Evolutionary conservation across 1,140 invertebrate genomes (phyloP).

Genomic region (Drosophila oshimai): DNA sequence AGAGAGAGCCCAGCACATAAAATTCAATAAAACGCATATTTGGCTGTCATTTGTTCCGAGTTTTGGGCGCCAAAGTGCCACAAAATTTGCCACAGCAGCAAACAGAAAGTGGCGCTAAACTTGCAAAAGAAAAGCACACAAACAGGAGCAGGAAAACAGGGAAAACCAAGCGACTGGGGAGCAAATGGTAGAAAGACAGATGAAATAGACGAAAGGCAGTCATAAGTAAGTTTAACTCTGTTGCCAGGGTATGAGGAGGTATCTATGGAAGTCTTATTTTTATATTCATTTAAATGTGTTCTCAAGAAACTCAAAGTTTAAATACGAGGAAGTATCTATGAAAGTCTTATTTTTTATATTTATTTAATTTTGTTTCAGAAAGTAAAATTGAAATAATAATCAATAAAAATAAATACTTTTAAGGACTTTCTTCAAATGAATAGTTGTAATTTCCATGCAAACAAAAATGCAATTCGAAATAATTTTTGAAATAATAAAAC

Average conservation of each 20-base stretch:
- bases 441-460: too few species aligned
- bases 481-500: too few species aligned
- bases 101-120: conserved; percentile 60
- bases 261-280: background rate
- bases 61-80: conserved; percentile 76
- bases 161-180: conserved; percentile 1
- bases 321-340: too few species aligned
- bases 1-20: conserved; percentile 56
- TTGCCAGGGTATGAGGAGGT: background rate
- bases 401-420: too few species aligned
- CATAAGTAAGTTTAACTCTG: conserved; percentile 32
- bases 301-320: too few species aligned
- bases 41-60: conserved; percentile 77
- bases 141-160: conserved; percentile 14
- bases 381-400: too few species aligned
- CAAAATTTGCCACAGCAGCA: conserved; percentile 57
- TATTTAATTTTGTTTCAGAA: too few species aligned
- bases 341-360: too few species aligned
- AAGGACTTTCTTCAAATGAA: too few species aligned
- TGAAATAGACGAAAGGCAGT: conserved; percentile 8
- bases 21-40: conserved; percentile 81
- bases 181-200: conserved; percentile 5
- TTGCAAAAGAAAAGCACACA: conserved; percentile 53
- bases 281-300: background rate
- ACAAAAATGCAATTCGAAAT: too few species aligned